Evolutionary conservation across 1,140 invertebrate species (phyloP).

Genomic region (Linepithema humile): DNA sequence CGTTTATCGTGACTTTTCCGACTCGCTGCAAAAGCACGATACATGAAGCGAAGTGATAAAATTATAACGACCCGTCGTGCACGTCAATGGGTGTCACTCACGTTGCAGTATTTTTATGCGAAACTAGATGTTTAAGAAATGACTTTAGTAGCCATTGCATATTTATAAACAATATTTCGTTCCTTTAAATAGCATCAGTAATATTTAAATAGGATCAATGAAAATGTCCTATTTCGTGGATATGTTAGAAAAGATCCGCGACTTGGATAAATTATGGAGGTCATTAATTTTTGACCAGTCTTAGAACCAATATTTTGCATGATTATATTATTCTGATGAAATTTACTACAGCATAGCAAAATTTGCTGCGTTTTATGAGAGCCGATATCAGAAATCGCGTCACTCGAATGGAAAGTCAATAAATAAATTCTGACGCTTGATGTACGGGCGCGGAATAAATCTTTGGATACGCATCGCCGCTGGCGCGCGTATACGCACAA

Average conservation of each 20-base stretch:
- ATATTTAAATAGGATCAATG: neutral
- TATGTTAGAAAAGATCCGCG: neutral
- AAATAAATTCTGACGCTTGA: conserved; percentile 59
- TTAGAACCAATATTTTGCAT: neutral
- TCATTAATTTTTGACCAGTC: neutral
- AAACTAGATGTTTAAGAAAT: neutral
- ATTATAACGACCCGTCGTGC: neutral
- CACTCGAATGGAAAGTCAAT: conserved; percentile 45
- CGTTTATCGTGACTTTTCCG: conserved; percentile 94
- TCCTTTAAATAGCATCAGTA: neutral
- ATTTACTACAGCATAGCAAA: conserved; percentile 24
- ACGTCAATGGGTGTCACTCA: neutral
- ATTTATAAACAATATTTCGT: neutral
- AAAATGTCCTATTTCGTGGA: neutral
- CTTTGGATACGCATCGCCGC: conserved; percentile 13
- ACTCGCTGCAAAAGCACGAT: conserved; percentile 87
- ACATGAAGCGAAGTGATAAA: neutral
- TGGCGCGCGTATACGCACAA: neutral
- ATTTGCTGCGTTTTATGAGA: conserved; percentile 21
- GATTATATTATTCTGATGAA: neutral
- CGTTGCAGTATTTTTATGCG: neutral
- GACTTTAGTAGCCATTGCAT: neutral
- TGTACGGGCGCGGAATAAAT: conserved; percentile 41
- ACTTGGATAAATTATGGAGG: neutral
- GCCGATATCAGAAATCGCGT: conserved; percentile 27